phyloP scores from a whole-genome alignment of 2,113 vertebrate genomes.

The Notarius lentiginosus region DNA sequence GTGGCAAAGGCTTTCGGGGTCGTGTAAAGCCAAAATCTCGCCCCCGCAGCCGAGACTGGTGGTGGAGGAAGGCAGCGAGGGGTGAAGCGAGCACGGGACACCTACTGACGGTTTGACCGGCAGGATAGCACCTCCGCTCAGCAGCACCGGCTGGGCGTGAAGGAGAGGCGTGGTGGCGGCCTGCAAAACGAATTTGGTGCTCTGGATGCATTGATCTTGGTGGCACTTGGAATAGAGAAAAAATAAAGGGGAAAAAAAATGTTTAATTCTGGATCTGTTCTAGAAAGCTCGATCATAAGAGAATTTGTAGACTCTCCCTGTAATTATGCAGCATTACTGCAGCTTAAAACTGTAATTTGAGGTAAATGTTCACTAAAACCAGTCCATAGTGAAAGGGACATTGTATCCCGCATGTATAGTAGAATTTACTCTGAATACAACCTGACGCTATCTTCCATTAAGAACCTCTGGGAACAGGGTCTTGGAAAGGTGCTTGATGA shows the following conservation, averaged over 20 bases:
- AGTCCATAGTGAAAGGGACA: too few relatives aligned
- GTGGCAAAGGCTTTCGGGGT: slow-evolving; percentile 68
- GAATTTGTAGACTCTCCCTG: neutral
- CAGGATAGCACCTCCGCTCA: slow-evolving; percentile 79
- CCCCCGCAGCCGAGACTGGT: slow-evolving; percentile 81
- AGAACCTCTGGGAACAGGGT: too few relatives aligned
- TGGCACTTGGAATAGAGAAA: slow-evolving; percentile 77
- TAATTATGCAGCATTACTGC: neutral
- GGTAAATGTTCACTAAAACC: too few relatives aligned
- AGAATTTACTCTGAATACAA: too few relatives aligned
- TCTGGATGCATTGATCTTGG: slow-evolving; percentile 96
- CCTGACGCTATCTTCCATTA: too few relatives aligned
- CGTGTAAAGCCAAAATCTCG: slow-evolving; percentile 80
- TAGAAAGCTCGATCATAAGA: neutral
- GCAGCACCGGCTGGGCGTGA: slow-evolving; percentile 82
- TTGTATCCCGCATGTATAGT: too few relatives aligned
- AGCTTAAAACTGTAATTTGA: too few relatives aligned
- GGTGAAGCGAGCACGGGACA: slow-evolving; percentile 79
- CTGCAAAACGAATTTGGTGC: slow-evolving; percentile 97
- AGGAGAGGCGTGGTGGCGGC: slow-evolving; percentile 88
- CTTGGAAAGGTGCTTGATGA: too few relatives aligned
- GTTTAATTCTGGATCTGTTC: neutral
- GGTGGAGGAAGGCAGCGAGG: slow-evolving; percentile 83
- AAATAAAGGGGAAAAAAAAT: neutral
- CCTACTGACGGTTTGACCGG: slow-evolving; percentile 80